These are phyloP conservation scores for Poeciliopsis presidionis DNA, from an alignment of 2,797 vertebrate species.

Conservation along the genomic window DNA sequence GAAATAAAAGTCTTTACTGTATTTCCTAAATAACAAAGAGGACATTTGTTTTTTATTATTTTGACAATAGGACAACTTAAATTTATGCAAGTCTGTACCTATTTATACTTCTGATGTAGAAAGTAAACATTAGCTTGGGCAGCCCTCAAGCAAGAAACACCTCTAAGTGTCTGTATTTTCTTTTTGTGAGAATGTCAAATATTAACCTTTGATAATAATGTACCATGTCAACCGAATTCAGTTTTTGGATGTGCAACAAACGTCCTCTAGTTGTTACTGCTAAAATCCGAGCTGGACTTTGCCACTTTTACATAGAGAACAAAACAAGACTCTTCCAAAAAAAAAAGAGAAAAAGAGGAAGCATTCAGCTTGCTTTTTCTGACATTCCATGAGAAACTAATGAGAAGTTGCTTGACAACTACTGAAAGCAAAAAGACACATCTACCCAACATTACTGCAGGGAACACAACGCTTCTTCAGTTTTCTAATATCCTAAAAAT, in stretches of 20 bases:
- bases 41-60: background rate
- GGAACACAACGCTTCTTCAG: conserved; percentile 52
- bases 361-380: conserved; percentile 19
- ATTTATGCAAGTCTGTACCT: background rate
- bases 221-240: background rate
- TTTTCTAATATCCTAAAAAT: conserved; percentile 70
- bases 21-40: background rate
- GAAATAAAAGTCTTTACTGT: background rate
- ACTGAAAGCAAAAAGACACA: conserved; percentile 55
- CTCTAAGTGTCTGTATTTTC: background rate
- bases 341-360: conserved; percentile 4
- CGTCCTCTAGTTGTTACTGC: background rate
- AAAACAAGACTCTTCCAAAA: conserved; percentile 51
- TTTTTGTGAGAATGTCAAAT: background rate
- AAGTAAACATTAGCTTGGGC: background rate
- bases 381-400: conserved; percentile 44
- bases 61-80: background rate
- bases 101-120: background rate
- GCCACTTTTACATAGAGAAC: conserved; percentile 33
- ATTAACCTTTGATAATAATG: background rate
- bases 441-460: conserved; percentile 51
- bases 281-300: background rate
- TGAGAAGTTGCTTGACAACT: conserved; percentile 49
- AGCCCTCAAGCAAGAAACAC: background rate
- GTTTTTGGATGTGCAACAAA: background rate